These are phyloP conservation scores for Dryadula phaetusa DNA, from an alignment of 2,888 invertebrate species.

Conservation along the genomic window DNA sequence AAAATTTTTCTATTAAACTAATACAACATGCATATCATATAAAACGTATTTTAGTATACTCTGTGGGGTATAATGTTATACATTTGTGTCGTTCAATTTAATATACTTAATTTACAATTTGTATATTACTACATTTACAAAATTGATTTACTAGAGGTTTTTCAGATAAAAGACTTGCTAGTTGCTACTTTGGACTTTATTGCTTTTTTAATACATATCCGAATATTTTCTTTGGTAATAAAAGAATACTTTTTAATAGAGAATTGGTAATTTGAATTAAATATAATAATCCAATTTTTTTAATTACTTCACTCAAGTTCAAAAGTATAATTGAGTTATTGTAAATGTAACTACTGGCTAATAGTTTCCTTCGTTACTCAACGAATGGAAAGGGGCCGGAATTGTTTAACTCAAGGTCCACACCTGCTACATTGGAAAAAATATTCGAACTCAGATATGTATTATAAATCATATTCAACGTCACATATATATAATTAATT, in stretches of 20 bases:
- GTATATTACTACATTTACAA: no score
- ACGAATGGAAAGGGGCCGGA: slow-evolving; percentile 75
- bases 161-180: no score
- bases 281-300: background rate
- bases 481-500: background rate
- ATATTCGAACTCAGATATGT: slow-evolving; percentile 36
- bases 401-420: slow-evolving; percentile 71
- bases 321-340: slow-evolving; percentile 29
- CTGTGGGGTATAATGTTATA: no score
- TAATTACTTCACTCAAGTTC: background rate
- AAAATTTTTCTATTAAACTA: no score
- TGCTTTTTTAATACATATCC: no score
- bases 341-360: slow-evolving; percentile 41
- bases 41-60: no score
- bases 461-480: background rate
- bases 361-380: slow-evolving; percentile 52
- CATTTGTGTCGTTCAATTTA: no score
- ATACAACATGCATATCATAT: no score
- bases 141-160: no score
- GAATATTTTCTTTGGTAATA: background rate
- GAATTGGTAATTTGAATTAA: no score
- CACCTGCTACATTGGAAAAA: slow-evolving; percentile 59
- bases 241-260: background rate
- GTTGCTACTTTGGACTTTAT: no score
- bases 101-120: no score